phyloP scores from a whole-genome alignment of 2,888 invertebrate genomes.

The Trachelus stipa region DNA sequence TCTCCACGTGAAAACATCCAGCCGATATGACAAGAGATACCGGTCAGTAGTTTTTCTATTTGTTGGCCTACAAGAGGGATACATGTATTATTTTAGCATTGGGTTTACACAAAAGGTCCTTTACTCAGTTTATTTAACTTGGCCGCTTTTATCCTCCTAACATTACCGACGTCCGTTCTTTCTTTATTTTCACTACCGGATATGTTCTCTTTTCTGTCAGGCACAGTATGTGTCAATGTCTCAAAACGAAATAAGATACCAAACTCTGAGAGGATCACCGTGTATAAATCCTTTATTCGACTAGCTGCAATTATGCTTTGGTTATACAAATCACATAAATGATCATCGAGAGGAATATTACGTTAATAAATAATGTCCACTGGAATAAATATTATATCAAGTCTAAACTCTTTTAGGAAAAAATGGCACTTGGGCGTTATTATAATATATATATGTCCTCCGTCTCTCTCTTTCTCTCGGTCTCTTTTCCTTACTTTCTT shows the following conservation, averaged over 20 bases:
- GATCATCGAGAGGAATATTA: slow-evolving; percentile 1
- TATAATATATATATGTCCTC: not conserved
- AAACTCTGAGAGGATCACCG: slow-evolving; percentile 5
- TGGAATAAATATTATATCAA: slow-evolving; percentile 38
- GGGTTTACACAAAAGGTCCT: slow-evolving; percentile 56
- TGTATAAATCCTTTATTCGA: slow-evolving; percentile 16
- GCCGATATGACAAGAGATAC: not conserved
- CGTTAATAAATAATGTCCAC: slow-evolving; percentile 36
- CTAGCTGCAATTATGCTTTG: slow-evolving; percentile 20
- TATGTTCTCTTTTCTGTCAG: slow-evolving; percentile 6
- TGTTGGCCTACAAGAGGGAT: not conserved
- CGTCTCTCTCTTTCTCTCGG: not conserved
- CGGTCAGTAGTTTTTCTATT: not conserved
- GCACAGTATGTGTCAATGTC: not conserved
- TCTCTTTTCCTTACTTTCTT: not conserved
- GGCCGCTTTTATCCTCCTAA: slow-evolving; percentile 42
- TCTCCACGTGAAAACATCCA: not conserved
- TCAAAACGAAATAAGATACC: not conserved
- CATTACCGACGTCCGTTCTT: slow-evolving; percentile 39
- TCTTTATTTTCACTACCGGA: slow-evolving; percentile 23
- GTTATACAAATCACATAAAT: slow-evolving; percentile 11
- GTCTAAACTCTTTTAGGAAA: slow-evolving; percentile 1
- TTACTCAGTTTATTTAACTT: slow-evolving; percentile 35
- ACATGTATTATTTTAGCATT: slow-evolving; percentile 56
- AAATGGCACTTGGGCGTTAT: not conserved